These are phyloP conservation scores for Cebus imitator DNA, from an alignment of 2,113 vertebrate genomes.

Conservation along the genomic window DNA sequence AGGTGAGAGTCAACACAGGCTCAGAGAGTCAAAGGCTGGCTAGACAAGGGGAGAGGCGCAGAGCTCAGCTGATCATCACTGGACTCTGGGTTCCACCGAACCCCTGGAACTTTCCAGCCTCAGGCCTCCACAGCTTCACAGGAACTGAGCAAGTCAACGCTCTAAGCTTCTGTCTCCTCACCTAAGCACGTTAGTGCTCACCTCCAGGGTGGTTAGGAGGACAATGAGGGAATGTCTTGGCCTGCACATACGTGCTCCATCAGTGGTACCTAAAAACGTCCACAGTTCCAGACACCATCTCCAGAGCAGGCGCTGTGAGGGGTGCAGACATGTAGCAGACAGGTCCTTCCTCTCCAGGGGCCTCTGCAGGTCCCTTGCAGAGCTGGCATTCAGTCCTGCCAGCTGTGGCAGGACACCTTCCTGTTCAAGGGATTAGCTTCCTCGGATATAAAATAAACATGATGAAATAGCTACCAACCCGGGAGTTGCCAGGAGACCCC, in stretches of 20 bases:
- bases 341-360: neutral
- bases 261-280: no score
- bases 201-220: neutral
- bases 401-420: neutral
- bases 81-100: neutral
- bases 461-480: neutral
- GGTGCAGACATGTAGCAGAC: no score
- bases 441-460: neutral
- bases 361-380: neutral
- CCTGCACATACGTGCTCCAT: neutral
- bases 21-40: neutral
- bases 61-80: neutral
- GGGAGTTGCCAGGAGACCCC: neutral
- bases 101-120: neutral
- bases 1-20: neutral
- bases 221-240: neutral
- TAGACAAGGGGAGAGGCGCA: neutral
- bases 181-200: neutral
- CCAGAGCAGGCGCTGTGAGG: no score
- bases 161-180: neutral
- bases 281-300: no score
- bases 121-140: no score
- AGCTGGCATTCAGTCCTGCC: neutral
- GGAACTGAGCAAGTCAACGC: neutral
- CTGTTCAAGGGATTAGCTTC: neutral